These are phyloP conservation scores for Fringilla coelebs DNA, from an alignment of 2,797 vertebrate genomes.

Conservation along the genomic window DNA sequence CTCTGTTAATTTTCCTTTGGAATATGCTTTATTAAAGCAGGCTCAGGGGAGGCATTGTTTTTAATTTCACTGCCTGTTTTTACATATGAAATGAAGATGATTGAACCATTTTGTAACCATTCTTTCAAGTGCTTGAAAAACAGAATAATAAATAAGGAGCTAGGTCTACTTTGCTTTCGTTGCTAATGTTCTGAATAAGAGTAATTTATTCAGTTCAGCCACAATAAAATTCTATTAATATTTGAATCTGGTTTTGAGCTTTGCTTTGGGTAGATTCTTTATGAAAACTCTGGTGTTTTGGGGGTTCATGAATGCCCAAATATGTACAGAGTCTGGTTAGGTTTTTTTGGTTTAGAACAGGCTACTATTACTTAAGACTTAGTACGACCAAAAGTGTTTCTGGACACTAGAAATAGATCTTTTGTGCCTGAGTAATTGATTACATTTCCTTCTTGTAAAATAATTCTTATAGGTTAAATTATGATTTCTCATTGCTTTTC, in stretches of 20 bases:
- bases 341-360: not conserved
- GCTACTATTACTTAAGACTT: not conserved
- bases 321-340: not conserved
- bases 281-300: not conserved
- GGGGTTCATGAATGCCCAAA: not conserved
- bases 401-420: not conserved
- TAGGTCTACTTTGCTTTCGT: not conserved
- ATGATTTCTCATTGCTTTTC: not conserved
- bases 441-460: not conserved
- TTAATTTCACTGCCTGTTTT: not conserved
- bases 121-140: not conserved
- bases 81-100: not conserved
- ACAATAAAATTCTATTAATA: not conserved
- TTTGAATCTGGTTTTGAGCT: not conserved
- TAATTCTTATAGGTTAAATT: not conserved
- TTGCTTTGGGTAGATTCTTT: not conserved
- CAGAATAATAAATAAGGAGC: not conserved
- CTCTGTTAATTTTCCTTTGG: not conserved
- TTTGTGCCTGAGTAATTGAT: not conserved
- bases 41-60: not conserved
- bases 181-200: not conserved
- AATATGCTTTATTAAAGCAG: not conserved
- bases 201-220: not conserved
- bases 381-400: not conserved
- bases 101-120: not conserved